phyloP scores from a whole-genome alignment of 2,113 vertebrate genomes.

The Haemorhous mexicanus region DNA sequence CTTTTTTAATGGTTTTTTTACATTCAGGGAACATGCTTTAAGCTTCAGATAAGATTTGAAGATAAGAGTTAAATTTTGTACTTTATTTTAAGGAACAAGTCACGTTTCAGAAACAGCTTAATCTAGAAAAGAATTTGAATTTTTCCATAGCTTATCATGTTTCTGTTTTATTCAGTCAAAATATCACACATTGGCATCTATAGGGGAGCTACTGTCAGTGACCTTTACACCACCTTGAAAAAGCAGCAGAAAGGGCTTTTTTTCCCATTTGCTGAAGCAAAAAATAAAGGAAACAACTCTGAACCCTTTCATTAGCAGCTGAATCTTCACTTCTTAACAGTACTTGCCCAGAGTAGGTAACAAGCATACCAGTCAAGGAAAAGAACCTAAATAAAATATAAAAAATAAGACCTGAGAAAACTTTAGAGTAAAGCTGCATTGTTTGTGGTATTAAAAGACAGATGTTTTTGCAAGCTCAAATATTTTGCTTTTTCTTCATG shows the following conservation, averaged over 20 bases:
- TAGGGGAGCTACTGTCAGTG: slow-evolving; percentile 64
- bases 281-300: neutral
- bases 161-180: slow-evolving; percentile 63
- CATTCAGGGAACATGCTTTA: neutral
- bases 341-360: neutral
- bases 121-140: slow-evolving; percentile 54
- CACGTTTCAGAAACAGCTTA: slow-evolving; percentile 53
- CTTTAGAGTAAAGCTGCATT: neutral
- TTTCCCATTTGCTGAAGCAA: neutral
- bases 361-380: neutral
- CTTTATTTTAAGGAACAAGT: slow-evolving; percentile 5
- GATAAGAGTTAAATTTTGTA: slow-evolving; percentile 20
- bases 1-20: neutral
- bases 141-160: slow-evolving; percentile 37
- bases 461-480: neutral
- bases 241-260: neutral
- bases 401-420: neutral
- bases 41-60: neutral
- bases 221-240: slow-evolving; percentile 70
- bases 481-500: neutral
- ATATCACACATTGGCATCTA: slow-evolving; percentile 65
- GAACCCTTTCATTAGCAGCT: slow-evolving; percentile 32
- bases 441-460: neutral
- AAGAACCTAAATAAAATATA: neutral
- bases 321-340: neutral